These are phyloP conservation scores for Pygmarrhopalites habei DNA, from an alignment of 1,140 invertebrate species.

Conservation along the genomic window DNA sequence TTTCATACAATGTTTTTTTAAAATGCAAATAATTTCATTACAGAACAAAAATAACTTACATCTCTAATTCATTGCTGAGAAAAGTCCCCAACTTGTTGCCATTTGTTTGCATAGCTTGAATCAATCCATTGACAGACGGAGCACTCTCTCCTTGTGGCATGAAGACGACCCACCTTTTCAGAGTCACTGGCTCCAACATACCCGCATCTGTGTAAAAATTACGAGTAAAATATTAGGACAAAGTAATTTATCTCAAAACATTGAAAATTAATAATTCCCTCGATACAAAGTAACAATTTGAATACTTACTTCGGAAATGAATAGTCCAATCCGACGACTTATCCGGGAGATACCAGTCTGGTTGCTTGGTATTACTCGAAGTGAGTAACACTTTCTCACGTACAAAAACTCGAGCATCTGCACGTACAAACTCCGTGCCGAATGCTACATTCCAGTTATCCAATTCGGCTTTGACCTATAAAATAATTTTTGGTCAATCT, in stretches of 20 bases:
- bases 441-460: slow-evolving; percentile 29
- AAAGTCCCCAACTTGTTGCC: background rate
- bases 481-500: no score
- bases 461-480: slow-evolving; percentile 31
- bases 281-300: no score
- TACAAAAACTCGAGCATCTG: slow-evolving; percentile 6
- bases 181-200: slow-evolving; percentile 1
- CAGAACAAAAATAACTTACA: no score
- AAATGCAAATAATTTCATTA: no score
- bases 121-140: background rate
- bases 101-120: background rate
- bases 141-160: slow-evolving; percentile 37
- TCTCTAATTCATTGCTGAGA: background rate
- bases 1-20: no score
- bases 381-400: slow-evolving; percentile 26
- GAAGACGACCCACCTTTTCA: slow-evolving; percentile 45
- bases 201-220: background rate
- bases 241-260: background rate
- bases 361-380: no score
- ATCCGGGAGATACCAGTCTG: slow-evolving; percentile 17
- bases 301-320: slow-evolving; percentile 21
- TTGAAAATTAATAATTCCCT: background rate
- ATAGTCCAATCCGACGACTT: slow-evolving; percentile 28
- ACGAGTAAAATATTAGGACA: background rate
- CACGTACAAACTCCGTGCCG: slow-evolving; percentile 14